These are phyloP conservation scores for Hypomecis punctinalis DNA, from an alignment of 2,888 invertebrate genomes.

Conservation along the genomic window DNA sequence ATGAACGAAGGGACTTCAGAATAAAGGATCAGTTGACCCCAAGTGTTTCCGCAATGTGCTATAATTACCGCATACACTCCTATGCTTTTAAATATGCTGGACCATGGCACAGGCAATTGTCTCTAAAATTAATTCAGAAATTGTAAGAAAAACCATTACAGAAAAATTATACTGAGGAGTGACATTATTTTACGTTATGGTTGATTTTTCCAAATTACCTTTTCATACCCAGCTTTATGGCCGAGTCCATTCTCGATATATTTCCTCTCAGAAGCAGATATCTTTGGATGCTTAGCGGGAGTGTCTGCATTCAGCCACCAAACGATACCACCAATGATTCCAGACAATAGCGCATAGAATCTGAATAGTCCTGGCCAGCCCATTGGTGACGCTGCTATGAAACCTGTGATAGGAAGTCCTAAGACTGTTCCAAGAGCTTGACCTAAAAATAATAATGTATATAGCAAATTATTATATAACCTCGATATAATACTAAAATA, in stretches of 20 bases:
- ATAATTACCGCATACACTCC: conserved; percentile 80
- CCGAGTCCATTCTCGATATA: conserved; percentile 89
- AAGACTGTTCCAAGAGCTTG: conserved; percentile 92
- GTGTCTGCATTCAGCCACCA: conserved; percentile 86
- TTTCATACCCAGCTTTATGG: conserved; percentile 58
- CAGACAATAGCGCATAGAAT: conserved; percentile 87
- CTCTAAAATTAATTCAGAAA: conserved; percentile 50
- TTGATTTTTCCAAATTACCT: conserved; percentile 47
- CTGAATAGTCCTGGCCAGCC: conserved; percentile 94
- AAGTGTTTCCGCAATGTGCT: conserved; percentile 88
- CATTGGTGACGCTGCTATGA: conserved; percentile 86
- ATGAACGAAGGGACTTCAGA: conserved; percentile 92
- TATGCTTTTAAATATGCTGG: conserved; percentile 86
- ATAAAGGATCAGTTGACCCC: conserved; percentile 92
- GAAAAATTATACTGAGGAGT: too few species aligned
- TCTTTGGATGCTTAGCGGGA: conserved; percentile 87
- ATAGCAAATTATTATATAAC: not conserved
- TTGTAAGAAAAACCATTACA: too few species aligned
- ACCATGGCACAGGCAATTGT: conserved; percentile 88
- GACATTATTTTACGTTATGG: too few species aligned
- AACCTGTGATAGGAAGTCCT: conserved; percentile 89
- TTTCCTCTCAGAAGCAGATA: conserved; percentile 86
- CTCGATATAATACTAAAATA: not conserved
- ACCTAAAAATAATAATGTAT: conserved; percentile 71
- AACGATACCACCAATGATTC: conserved; percentile 84